These are phyloP conservation scores for Odontocerum albicorne DNA, from an alignment of 2,888 invertebrate genomes.

Conservation along the genomic window DNA sequence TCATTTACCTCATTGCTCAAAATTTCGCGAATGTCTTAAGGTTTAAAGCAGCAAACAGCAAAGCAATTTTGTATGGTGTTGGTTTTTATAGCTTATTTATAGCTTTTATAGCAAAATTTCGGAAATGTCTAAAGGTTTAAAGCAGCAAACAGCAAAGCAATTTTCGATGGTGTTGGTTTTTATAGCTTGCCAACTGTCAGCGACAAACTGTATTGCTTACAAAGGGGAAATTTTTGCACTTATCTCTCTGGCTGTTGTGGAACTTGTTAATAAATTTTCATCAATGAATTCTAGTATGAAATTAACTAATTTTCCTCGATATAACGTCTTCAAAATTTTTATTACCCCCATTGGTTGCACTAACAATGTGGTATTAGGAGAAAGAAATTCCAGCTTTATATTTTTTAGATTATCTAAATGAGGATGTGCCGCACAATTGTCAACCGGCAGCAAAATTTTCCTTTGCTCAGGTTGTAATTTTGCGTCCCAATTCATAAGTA, in stretches of 20 bases:
- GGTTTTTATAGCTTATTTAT: too few relatives aligned
- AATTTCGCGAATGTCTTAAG: too few relatives aligned
- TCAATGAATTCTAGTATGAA: slow-evolving; percentile 32
- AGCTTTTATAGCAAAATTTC: too few relatives aligned
- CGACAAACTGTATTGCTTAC: slow-evolving; percentile 28
- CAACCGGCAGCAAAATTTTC: slow-evolving; percentile 34
- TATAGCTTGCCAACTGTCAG: slow-evolving; percentile 32
- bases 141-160: slow-evolving; percentile 30
- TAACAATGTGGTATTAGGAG: slow-evolving; percentile 29
- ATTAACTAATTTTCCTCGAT: slow-evolving; percentile 32
- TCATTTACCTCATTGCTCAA: too few relatives aligned
- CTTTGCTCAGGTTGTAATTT: slow-evolving; percentile 31
- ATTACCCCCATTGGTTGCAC: slow-evolving; percentile 24
- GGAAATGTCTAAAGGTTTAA: too few relatives aligned
- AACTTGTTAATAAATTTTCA: slow-evolving; percentile 13
- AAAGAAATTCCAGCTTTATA: slow-evolving; percentile 33
- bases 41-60: too few relatives aligned
- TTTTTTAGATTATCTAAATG: slow-evolving; percentile 29
- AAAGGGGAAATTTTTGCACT: slow-evolving; percentile 18
- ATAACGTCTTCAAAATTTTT: slow-evolving; percentile 30
- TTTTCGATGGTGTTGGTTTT: slow-evolving; percentile 26
- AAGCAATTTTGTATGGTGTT: too few relatives aligned
- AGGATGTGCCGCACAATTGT: slow-evolving; percentile 31
- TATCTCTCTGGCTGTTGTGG: slow-evolving; percentile 22
- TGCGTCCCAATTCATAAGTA: slow-evolving; percentile 28